These are phyloP conservation scores for Brachionichthys hirsutus DNA, from an alignment of 2,113 vertebrate species.

Conservation along the genomic window DNA sequence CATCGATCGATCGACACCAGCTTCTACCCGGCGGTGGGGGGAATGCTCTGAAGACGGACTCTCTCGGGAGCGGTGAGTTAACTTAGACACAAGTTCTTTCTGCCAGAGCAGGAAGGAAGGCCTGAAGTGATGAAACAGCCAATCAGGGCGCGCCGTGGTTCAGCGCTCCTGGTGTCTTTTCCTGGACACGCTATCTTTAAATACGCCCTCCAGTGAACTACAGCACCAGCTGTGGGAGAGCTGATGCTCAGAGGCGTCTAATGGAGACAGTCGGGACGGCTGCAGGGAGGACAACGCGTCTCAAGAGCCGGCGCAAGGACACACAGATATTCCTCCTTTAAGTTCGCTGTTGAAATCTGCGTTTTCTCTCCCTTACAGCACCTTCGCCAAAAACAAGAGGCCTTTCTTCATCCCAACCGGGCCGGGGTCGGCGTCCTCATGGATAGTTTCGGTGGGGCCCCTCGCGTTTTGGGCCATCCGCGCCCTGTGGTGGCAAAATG, in stretches of 20 bases:
- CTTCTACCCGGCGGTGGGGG: too few relatives aligned
- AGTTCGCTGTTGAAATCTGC: too few relatives aligned
- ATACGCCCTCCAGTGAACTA: slow-evolving; percentile 70
- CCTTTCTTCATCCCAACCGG: background rate
- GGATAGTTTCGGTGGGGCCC: slow-evolving; percentile 86
- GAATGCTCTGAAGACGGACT: too few relatives aligned
- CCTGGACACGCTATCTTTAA: slow-evolving; percentile 72
- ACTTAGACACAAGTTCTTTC: too few relatives aligned
- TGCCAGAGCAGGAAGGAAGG: too few relatives aligned
- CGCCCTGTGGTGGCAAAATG: slow-evolving; percentile 81
- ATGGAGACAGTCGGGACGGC: too few relatives aligned
- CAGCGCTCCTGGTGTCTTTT: slow-evolving; percentile 53
- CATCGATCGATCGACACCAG: background rate
- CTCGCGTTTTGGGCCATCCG: slow-evolving; percentile 88
- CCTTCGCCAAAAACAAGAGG: slow-evolving; percentile 2
- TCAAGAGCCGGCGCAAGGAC: too few relatives aligned
- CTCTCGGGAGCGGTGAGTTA: too few relatives aligned
- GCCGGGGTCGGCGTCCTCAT: slow-evolving; percentile 56
- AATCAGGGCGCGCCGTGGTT: too few relatives aligned
- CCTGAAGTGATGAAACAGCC: too few relatives aligned
- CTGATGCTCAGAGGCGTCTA: slow-evolving; percentile 9
- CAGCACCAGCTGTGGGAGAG: slow-evolving; percentile 71
- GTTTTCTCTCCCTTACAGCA: slow-evolving; percentile 30
- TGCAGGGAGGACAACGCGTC: too few relatives aligned
- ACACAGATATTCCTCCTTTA: too few relatives aligned